phyloP scores from a whole-genome alignment of 2,797 vertebrate species.

The Zonotrichia albicollis region DNA sequence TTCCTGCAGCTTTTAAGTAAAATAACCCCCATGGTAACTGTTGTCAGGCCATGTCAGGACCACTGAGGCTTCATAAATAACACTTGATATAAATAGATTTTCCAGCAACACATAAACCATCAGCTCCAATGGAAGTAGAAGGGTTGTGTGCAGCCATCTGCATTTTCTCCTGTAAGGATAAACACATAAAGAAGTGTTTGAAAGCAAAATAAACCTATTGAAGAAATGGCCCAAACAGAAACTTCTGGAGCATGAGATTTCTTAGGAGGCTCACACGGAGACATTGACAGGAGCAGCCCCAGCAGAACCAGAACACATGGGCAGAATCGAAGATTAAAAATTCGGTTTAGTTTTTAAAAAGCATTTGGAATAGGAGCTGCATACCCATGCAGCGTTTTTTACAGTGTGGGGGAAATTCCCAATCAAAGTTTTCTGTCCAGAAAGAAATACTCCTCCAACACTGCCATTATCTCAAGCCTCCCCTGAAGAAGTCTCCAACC shows the following conservation, averaged over 20 bases:
- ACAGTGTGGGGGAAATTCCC: not conserved
- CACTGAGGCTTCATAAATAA: not conserved
- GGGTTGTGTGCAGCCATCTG: not conserved
- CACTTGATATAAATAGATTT: not conserved
- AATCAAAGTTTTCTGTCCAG: not conserved
- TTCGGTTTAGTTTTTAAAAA: not conserved
- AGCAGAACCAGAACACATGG: not conserved
- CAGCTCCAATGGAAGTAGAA: not conserved
- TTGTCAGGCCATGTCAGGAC: not conserved
- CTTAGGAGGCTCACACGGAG: not conserved
- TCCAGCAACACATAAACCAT: not conserved
- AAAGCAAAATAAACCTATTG: not conserved
- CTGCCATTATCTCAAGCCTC: not conserved
- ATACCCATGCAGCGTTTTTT: not conserved
- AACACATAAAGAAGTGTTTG: not conserved
- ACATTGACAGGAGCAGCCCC: not conserved
- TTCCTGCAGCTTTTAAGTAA: conserved; percentile 13
- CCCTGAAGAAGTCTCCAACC: not conserved
- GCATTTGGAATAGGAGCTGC: not conserved
- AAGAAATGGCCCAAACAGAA: not conserved
- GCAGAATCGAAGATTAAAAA: not conserved
- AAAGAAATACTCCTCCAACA: not conserved
- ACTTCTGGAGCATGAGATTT: not conserved
- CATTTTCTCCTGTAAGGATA: not conserved
- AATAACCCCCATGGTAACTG: not conserved